These are phyloP conservation scores for Dyspetes luteomarginatus DNA, from an alignment of 2,888 invertebrate genomes.

Conservation along the genomic window DNA sequence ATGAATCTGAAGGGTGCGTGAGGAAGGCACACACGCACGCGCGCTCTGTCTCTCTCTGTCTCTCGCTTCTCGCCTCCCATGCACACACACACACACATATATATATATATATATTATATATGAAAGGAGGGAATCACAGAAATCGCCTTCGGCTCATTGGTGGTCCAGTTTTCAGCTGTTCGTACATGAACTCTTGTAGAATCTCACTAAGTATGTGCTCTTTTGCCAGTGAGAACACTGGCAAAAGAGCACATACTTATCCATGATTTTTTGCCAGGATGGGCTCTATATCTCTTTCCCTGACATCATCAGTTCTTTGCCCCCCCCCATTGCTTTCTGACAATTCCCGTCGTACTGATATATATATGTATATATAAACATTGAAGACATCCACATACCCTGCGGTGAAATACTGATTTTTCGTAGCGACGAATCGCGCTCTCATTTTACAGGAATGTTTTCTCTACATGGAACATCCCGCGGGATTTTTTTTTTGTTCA, in stretches of 20 bases:
- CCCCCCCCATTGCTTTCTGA: conserved; percentile 4
- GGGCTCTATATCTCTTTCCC: conserved; percentile 20
- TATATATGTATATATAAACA: neutral
- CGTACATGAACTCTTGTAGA: conserved; percentile 4
- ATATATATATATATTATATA: neutral
- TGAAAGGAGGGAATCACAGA: conserved; percentile 20
- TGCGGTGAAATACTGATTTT: conserved; percentile 2
- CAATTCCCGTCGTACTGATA: no score
- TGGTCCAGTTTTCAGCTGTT: conserved; percentile 62
- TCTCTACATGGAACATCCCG: neutral
- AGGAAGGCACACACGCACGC: no score
- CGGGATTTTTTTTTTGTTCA: conserved; percentile 13
- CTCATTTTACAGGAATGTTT: neutral
- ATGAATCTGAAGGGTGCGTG: conserved; percentile 49
- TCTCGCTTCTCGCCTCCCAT: no score
- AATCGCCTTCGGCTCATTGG: conserved; percentile 58
- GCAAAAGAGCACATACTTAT: conserved; percentile 34
- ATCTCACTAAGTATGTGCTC: neutral
- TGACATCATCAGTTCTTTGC: conserved; percentile 60
- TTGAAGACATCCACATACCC: conserved; percentile 9
- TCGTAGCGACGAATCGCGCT: neutral
- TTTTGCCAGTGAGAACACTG: conserved; percentile 13
- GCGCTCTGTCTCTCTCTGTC: no score
- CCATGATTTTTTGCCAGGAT: conserved; percentile 52
- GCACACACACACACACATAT: neutral